phyloP scores from a whole-genome alignment of 2,888 invertebrate genomes.

The Hymenopus coronatus region DNA sequence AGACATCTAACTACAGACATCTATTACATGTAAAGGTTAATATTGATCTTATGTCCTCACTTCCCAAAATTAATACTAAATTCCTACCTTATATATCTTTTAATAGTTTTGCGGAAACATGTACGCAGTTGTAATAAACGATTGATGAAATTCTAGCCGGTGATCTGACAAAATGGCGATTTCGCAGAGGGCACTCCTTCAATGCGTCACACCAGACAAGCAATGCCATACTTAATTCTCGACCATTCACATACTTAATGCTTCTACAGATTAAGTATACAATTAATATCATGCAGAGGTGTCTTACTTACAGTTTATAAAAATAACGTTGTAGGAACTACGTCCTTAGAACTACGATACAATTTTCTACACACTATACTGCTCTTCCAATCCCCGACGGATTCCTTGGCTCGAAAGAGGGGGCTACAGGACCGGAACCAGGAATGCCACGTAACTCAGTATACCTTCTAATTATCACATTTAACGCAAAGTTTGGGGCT shows the following conservation, averaged over 20 bases:
- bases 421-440: constrained; percentile 20
- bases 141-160: constrained; percentile 21
- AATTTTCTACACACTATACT: constrained; percentile 36
- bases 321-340: constrained; percentile 35
- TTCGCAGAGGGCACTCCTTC: constrained; percentile 59
- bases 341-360: constrained; percentile 33
- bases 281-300: neutral
- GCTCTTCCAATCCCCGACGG: constrained; percentile 34
- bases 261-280: neutral
- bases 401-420: constrained; percentile 33
- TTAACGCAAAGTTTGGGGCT: too few species aligned
- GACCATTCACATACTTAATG: neutral
- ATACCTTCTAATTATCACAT: too few species aligned
- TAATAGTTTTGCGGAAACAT: neutral
- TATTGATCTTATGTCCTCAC: neutral
- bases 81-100: neutral
- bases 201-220: constrained; percentile 56
- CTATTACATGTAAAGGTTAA: neutral
- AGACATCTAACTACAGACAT: too few species aligned
- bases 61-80: neutral
- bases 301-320: constrained; percentile 34
- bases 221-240: neutral
- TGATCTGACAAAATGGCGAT: constrained; percentile 43
- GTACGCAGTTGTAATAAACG: neutral
- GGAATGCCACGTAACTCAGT: neutral